Conservation (phyloP, 2,888 invertebrate genomes). For the Falcaria lacertinaria region DNA sequence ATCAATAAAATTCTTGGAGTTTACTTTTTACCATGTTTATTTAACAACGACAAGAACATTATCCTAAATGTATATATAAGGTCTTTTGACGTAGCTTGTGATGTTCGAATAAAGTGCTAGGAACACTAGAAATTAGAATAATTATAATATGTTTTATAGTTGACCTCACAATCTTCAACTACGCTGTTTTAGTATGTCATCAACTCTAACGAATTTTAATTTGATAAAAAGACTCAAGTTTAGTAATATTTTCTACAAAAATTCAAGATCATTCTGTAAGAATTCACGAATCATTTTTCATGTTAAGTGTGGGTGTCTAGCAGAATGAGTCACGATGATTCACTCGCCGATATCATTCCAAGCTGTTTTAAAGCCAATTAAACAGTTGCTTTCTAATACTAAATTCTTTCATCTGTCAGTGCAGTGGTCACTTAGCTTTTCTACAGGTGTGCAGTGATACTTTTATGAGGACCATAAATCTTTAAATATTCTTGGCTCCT, state of each 20-base stretch:
- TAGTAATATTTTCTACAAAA: background rate
- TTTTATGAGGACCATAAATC: background rate
- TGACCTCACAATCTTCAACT: no score
- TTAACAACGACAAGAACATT: background rate
- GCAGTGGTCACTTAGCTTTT: background rate
- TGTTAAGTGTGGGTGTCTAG: background rate
- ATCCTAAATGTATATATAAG: no score
- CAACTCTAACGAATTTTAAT: background rate
- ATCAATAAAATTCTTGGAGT: constrained; percentile 51
- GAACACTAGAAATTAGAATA: background rate
- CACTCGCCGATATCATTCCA: background rate
- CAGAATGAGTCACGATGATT: background rate
- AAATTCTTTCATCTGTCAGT: background rate
- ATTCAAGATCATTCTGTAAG: background rate
- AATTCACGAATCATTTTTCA: background rate
- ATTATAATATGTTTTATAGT: background rate
- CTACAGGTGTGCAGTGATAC: background rate
- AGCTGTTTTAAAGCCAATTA: background rate
- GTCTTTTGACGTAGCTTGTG: no score
- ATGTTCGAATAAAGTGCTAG: no score
- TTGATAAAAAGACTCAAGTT: background rate
- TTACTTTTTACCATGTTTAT: constrained; percentile 39
- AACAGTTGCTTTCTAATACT: background rate
- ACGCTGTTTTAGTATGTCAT: background rate
- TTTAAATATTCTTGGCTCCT: background rate